A percentile compares a stretch with the other conserved stretches of the same genome.
phyloP scores from a whole-genome alignment of 2,797 vertebrate genomes.

The Molossus molossus region DNA sequence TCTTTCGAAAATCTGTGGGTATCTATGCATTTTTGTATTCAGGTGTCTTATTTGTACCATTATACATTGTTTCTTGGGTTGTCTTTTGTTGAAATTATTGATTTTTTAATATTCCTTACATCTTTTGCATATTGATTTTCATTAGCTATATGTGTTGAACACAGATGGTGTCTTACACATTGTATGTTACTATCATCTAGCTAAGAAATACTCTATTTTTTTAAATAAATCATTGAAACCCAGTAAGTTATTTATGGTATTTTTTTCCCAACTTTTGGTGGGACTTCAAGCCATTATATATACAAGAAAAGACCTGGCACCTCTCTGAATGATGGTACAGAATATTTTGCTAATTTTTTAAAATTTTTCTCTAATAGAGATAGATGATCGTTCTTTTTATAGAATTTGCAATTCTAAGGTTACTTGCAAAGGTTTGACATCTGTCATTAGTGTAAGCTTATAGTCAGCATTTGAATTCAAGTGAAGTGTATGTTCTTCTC shows the following conservation, averaged over 20 bases:
- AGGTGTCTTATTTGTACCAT: not conserved
- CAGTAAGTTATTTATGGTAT: not conserved
- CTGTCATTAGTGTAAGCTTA: not conserved
- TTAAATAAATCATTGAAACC: not conserved
- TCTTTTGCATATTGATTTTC: constrained; percentile 19
- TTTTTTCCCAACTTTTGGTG: not conserved
- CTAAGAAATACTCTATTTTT: not conserved
- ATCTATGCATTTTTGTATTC: not conserved
- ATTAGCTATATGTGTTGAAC: not conserved
- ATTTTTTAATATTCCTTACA: constrained; percentile 13
- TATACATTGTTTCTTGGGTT: not conserved
- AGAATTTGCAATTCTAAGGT: constrained; percentile 30
- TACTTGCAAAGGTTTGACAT: not conserved
- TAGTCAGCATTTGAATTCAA: not conserved
- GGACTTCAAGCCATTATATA: not conserved
- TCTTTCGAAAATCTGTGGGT: not conserved
- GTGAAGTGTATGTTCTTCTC: not conserved
- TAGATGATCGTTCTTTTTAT: not conserved
- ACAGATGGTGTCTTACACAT: not conserved
- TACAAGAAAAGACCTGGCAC: not conserved
- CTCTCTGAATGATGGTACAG: constrained; percentile 28
- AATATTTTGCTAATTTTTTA: constrained; percentile 5
- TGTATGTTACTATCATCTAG: not conserved
- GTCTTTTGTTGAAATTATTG: not conserved
- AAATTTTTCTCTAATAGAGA: not conserved